Percentiles rank a stretch among this genome's conserved stretches.
Evolutionary conservation across 2,888 invertebrate species (phyloP).

Genomic region (Autographa gamma): DNA sequence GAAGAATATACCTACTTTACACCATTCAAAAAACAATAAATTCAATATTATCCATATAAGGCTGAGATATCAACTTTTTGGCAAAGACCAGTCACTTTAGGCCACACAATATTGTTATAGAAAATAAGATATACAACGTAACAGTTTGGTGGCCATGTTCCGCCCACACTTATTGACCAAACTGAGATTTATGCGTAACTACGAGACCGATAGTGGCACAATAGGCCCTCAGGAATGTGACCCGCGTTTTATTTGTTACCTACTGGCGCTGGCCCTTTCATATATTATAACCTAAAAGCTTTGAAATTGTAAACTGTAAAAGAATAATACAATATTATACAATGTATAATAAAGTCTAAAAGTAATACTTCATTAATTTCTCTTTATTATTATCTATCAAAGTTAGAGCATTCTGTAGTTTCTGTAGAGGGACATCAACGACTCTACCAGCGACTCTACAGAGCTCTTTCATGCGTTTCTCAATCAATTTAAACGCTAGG

Average conservation of each 20-base stretch:
- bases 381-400: neutral
- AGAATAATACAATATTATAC: too few species aligned
- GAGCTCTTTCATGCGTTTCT: neutral
- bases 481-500: neutral
- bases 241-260: constrained; percentile 71
- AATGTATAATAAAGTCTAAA: too few species aligned
- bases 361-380: too few species aligned
- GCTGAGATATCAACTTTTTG: constrained; percentile 34
- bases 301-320: neutral
- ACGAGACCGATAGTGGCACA: constrained; percentile 81
- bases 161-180: constrained; percentile 87
- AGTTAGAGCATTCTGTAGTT: neutral
- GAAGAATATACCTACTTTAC: neutral
- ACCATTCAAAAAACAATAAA: neutral
- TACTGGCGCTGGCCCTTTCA: constrained; percentile 55
- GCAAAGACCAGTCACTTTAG: constrained; percentile 29
- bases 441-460: neutral
- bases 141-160: constrained; percentile 78
- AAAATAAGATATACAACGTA: constrained; percentile 71
- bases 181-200: constrained; percentile 84
- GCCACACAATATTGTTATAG: constrained; percentile 49
- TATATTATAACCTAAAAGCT: constrained; percentile 21
- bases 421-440: too few species aligned
- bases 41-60: constrained; percentile 5
- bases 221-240: constrained; percentile 85